Conservation (phyloP, 2,888 invertebrate genomes). For the Acronicta leporina region DNA sequence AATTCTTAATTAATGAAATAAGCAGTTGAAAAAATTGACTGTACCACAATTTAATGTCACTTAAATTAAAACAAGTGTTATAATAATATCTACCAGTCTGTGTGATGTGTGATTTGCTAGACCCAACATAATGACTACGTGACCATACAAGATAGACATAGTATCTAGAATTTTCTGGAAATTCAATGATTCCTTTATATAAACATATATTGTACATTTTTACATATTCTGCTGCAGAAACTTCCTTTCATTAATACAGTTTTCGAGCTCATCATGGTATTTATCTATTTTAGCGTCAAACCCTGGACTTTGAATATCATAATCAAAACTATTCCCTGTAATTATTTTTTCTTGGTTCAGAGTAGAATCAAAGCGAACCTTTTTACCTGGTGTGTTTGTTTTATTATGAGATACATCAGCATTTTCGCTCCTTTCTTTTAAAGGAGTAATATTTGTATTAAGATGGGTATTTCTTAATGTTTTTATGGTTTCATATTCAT, state of each 20-base stretch:
- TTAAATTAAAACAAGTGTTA: too few relatives aligned
- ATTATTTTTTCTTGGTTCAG: conserved; percentile 84
- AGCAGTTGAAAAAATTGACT: too few relatives aligned
- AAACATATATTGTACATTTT: conserved; percentile 14
- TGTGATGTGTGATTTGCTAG: too few relatives aligned
- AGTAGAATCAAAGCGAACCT: conserved; percentile 85
- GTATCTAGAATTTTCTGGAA: too few relatives aligned
- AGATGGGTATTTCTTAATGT: conserved; percentile 80
- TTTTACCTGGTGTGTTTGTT: conserved; percentile 79
- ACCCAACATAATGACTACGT: too few relatives aligned
- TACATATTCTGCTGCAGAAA: conserved; percentile 84
- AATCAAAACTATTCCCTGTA: conserved; percentile 85
- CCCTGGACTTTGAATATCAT: conserved; percentile 81
- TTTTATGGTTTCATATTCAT: conserved; percentile 83
- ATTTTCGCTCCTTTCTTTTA: conserved; percentile 73
- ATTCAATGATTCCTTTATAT: too few relatives aligned
- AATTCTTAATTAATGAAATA: too few relatives aligned
- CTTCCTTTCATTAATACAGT: conserved; percentile 86
- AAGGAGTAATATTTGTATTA: conserved; percentile 83
- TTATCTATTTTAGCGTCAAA: conserved; percentile 84
- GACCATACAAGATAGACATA: too few relatives aligned
- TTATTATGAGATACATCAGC: conserved; percentile 72
- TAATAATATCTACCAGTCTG: too few relatives aligned
- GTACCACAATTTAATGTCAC: too few relatives aligned
- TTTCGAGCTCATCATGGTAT: conserved; percentile 86